Conservation (phyloP, 92 coral and sea anemone genomes). For the Ricordea florida region DNA sequence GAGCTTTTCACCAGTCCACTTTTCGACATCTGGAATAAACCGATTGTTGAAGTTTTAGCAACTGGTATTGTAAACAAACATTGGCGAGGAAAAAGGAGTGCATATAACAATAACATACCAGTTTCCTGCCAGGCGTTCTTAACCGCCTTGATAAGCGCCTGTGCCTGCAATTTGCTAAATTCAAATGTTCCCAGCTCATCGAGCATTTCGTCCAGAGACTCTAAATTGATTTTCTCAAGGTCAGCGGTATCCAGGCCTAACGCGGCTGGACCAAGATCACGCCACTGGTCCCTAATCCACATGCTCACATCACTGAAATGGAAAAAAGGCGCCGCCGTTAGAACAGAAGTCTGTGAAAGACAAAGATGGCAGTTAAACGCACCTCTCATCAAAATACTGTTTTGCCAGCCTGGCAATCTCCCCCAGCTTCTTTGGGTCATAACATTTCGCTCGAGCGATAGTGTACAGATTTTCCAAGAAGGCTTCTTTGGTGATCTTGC, state of each 20-base stretch:
- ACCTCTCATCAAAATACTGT: constrained; percentile 83
- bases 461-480: constrained; percentile 82
- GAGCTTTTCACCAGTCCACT: constrained; percentile 88
- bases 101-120: constrained; percentile 27
- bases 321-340: not conserved
- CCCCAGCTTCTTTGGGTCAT: constrained; percentile 67
- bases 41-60: not conserved
- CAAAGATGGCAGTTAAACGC: not conserved
- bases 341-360: not conserved
- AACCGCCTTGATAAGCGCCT: constrained; percentile 79
- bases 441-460: constrained; percentile 86
- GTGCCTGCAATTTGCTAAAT: constrained; percentile 80
- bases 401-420: constrained; percentile 87
- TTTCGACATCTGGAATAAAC: constrained; percentile 63
- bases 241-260: constrained; percentile 81
- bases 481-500: constrained; percentile 82
- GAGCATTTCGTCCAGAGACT: constrained; percentile 79
- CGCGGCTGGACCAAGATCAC: constrained; percentile 94
- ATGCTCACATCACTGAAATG: constrained; percentile 77
- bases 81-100: not conserved
- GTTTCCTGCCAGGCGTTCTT: constrained; percentile 80
- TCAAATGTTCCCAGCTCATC: constrained; percentile 76
- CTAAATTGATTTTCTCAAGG: constrained; percentile 80
- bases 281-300: constrained; percentile 89
- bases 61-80: not conserved